phyloP scores from a whole-genome alignment of 2,113 vertebrate species.

The Thryonomys swinderianus region DNA sequence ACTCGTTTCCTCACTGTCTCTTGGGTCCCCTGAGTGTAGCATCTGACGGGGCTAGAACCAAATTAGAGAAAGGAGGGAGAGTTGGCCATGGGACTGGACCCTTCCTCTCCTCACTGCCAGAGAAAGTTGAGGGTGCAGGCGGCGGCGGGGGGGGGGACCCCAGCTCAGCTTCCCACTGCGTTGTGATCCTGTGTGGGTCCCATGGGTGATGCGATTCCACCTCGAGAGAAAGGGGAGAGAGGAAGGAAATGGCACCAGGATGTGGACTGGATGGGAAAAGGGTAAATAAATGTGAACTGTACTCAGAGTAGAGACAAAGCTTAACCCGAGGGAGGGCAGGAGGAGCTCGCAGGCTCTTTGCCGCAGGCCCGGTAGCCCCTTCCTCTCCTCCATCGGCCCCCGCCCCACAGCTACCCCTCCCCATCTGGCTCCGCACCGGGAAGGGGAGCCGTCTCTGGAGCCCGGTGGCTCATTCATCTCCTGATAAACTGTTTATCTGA shows the following conservation, averaged over 20 bases:
- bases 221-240: neutral
- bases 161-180: neutral
- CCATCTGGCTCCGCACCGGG: slow-evolving; percentile 73
- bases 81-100: neutral
- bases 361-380: neutral
- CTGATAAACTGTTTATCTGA: slow-evolving; percentile 93
- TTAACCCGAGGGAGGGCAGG: neutral
- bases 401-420: slow-evolving; percentile 46
- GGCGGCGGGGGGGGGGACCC: neutral
- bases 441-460: slow-evolving; percentile 87
- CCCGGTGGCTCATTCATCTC: slow-evolving; percentile 87
- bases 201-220: neutral
- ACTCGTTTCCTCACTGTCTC: neutral
- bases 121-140: neutral
- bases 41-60: neutral
- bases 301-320: slow-evolving; percentile 34
- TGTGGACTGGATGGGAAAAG: neutral
- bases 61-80: neutral
- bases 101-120: neutral
- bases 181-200: neutral
- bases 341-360: neutral
- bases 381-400: slow-evolving; percentile 41
- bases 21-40: neutral
- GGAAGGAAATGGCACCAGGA: too few relatives aligned
- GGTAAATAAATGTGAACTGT: neutral